Evolutionary conservation across 2,888 invertebrate species (phyloP).

Genomic region (Lissocephala sabroskyi): DNA sequence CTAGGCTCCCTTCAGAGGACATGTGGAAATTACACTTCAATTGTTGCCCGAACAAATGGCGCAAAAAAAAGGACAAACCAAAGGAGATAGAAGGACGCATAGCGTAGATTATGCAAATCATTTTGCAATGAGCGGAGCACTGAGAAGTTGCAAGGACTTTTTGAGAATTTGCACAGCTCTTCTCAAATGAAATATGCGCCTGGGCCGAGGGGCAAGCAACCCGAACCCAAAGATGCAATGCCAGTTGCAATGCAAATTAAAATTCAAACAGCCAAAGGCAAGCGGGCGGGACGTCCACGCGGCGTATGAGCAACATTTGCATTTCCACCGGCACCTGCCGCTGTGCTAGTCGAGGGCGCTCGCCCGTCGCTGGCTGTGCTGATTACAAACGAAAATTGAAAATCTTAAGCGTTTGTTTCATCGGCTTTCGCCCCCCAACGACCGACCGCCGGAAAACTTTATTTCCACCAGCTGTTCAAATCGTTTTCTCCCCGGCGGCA

Average conservation of each 20-base stretch:
- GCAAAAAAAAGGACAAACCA: constrained; percentile 25
- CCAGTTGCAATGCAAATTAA: constrained; percentile 47
- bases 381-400: constrained; percentile 63
- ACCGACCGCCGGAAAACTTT: constrained; percentile 38
- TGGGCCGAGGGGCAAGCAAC: too few species aligned
- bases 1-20: too few species aligned
- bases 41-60: constrained; percentile 33
- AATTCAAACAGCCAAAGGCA: constrained; percentile 44
- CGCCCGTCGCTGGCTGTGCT: too few species aligned
- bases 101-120: constrained; percentile 51
- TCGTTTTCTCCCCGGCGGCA: constrained; percentile 16
- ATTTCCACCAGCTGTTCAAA: constrained; percentile 53
- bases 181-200: too few species aligned
- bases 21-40: constrained; percentile 48
- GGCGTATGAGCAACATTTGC: constrained; percentile 61
- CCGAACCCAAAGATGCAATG: too few species aligned
- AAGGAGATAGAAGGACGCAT: constrained; percentile 1
- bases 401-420: constrained; percentile 54
- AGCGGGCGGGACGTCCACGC: constrained; percentile 18
- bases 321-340: too few species aligned
- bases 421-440: too few species aligned
- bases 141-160: too few species aligned
- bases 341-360: too few species aligned
- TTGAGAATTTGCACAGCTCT: too few species aligned
- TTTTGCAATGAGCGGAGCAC: constrained; percentile 45